Evolutionary conservation across 2,113 vertebrate genomes (phyloP).

Genomic region (Struthio camelus): DNA sequence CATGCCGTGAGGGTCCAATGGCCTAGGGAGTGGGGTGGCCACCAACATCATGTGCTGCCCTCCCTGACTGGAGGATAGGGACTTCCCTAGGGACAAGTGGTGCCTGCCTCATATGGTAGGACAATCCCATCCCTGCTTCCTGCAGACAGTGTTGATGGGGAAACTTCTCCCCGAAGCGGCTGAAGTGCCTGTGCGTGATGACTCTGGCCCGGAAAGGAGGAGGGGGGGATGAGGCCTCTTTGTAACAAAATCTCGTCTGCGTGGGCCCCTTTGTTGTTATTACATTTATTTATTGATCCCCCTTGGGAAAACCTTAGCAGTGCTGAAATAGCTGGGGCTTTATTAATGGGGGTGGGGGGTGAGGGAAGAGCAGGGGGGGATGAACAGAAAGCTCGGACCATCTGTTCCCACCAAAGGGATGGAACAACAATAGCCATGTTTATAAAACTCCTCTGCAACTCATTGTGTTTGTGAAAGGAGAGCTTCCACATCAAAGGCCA

Average conservation of each 20-base stretch:
- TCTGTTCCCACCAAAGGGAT: conserved; percentile 62
- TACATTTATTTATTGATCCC: conserved; percentile 65
- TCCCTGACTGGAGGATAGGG: too few relatives aligned
- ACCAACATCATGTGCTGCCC: not conserved
- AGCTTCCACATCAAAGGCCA: conserved; percentile 54
- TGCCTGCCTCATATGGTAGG: not conserved
- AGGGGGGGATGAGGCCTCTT: conserved; percentile 36
- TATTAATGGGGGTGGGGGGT: conserved; percentile 23
- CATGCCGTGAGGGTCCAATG: rapidly evolving
- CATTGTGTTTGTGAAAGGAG: conserved; percentile 37
- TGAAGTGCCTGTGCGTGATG: not conserved
- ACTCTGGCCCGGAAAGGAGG: conserved; percentile 29
- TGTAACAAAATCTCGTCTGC: conserved; percentile 63
- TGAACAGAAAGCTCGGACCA: not conserved
- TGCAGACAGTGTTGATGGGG: not conserved
- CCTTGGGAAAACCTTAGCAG: conserved; percentile 43
- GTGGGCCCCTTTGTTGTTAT: conserved; percentile 68
- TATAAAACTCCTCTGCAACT: conserved; percentile 60
- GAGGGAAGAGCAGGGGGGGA: not conserved
- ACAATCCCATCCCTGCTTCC: not conserved
- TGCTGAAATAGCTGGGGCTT: conserved; percentile 18
- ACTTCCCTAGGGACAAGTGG: not conserved
- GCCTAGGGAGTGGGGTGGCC: not conserved
- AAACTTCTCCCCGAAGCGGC: not conserved
- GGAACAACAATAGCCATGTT: conserved; percentile 59